These are phyloP conservation scores for Tapirus terrestris DNA, from an alignment of 2,113 vertebrate genomes.

Conservation along the genomic window DNA sequence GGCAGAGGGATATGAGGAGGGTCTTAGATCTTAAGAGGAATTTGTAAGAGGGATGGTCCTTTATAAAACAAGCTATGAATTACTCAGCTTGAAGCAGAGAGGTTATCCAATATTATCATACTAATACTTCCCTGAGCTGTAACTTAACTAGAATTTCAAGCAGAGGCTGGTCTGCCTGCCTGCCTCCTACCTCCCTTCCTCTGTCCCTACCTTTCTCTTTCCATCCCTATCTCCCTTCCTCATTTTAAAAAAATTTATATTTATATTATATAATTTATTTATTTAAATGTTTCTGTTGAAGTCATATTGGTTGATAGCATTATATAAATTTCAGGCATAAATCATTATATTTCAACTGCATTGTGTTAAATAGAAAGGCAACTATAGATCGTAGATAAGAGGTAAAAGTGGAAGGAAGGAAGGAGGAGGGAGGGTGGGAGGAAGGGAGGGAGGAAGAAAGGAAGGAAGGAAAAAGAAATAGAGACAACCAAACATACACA, in stretches of 20 bases:
- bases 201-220: accelerated
- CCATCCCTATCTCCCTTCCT: background rate
- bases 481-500: background rate
- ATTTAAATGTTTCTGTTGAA: too few relatives aligned
- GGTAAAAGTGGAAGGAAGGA: background rate
- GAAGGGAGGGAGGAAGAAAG: background rate
- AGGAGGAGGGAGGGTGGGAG: background rate
- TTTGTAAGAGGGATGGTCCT: background rate
- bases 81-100: background rate
- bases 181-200: background rate
- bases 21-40: background rate
- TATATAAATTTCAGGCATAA: too few relatives aligned
- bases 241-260: too few relatives aligned
- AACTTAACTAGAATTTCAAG: background rate
- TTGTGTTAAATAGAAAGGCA: background rate
- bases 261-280: too few relatives aligned
- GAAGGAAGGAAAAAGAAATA: accelerated
- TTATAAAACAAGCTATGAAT: conserved; percentile 6
- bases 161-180: background rate
- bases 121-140: background rate
- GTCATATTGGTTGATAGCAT: too few relatives aligned
- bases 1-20: background rate
- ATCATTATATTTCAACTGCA: too few relatives aligned
- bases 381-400: background rate
- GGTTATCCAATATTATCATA: background rate